Evolutionary conservation across 2,888 invertebrate genomes (phyloP).

Genomic region (Mythimna lalbum): DNA sequence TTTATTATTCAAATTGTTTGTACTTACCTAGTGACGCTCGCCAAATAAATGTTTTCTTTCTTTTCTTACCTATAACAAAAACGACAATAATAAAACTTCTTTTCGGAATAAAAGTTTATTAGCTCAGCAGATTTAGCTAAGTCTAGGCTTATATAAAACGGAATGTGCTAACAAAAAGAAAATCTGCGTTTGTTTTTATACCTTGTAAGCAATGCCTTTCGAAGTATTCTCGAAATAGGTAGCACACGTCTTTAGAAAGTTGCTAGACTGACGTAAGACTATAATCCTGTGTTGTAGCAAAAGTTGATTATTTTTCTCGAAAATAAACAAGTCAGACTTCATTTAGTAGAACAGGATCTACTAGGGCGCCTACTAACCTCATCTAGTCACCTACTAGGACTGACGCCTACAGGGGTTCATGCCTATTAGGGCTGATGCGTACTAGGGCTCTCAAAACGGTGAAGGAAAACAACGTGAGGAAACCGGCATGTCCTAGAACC

Average conservation of each 20-base stretch:
- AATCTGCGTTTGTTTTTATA: neutral
- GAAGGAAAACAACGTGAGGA: too few relatives aligned
- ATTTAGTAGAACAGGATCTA: neutral
- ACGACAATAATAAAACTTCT: too few relatives aligned
- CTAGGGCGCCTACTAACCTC: too few relatives aligned
- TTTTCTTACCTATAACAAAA: too few relatives aligned
- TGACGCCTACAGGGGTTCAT: too few relatives aligned
- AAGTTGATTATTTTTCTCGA: slow-evolving; percentile 6
- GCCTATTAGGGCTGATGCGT: too few relatives aligned
- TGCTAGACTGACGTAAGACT: neutral
- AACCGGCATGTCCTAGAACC: too few relatives aligned
- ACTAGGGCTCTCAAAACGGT: too few relatives aligned
- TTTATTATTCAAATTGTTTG: too few relatives aligned
- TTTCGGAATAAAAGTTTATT: neutral
- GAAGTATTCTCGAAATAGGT: neutral
- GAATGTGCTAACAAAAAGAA: slow-evolving; percentile 6
- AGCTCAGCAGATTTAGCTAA: neutral
- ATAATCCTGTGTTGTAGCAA: slow-evolving; percentile 1
- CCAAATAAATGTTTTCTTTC: too few relatives aligned
- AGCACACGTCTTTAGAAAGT: neutral
- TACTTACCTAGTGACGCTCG: too few relatives aligned
- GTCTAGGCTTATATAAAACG: slow-evolving; percentile 1
- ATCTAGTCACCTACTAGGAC: too few relatives aligned
- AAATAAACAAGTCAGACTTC: slow-evolving; percentile 5
- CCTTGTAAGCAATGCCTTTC: neutral